A percentile compares a stretch with the other conserved stretches of the same genome.
These are phyloP conservation scores for Nebria brevicollis DNA, from an alignment of 2,888 invertebrate species.

Conservation along the genomic window DNA sequence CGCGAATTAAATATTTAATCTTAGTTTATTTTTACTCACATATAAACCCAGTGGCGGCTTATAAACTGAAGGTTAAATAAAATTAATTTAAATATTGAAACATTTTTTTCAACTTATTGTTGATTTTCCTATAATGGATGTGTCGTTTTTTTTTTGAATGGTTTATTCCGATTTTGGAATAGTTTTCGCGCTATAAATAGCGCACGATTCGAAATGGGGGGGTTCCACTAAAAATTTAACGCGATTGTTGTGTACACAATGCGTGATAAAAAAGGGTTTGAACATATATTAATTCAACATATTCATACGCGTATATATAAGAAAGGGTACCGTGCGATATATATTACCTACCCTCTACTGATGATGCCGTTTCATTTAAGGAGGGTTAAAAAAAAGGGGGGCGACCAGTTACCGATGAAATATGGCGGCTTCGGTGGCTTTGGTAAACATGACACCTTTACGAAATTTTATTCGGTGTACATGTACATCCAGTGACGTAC, in stretches of 20 bases:
- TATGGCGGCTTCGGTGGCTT: constrained; percentile 32
- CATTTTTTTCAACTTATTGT: no score
- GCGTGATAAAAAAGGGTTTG: constrained; percentile 26
- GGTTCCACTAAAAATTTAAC: constrained; percentile 12
- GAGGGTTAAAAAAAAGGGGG: not conserved
- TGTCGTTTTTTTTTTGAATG: not conserved
- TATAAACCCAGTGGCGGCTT: no score
- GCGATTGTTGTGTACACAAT: constrained; percentile 21
- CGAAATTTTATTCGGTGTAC: not conserved
- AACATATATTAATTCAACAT: constrained; percentile 15
- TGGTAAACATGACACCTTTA: constrained; percentile 41
- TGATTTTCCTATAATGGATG: no score
- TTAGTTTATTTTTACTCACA: not conserved
- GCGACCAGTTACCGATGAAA: constrained; percentile 37
- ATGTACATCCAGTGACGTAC: not conserved
- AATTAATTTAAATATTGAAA: no score
- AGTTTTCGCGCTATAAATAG: not conserved
- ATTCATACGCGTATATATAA: constrained; percentile 4
- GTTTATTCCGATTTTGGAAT: not conserved
- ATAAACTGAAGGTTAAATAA: no score
- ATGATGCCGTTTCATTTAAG: not conserved
- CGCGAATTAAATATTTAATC: not conserved
- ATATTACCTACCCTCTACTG: not conserved
- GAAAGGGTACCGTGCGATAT: constrained; percentile 2
- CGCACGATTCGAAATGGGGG: no score